Evolutionary conservation across 2,113 vertebrate species (phyloP), one percentile per base, ranked within the genome.

Genomic region (Acrocephalus arundinaceus): DNA sequence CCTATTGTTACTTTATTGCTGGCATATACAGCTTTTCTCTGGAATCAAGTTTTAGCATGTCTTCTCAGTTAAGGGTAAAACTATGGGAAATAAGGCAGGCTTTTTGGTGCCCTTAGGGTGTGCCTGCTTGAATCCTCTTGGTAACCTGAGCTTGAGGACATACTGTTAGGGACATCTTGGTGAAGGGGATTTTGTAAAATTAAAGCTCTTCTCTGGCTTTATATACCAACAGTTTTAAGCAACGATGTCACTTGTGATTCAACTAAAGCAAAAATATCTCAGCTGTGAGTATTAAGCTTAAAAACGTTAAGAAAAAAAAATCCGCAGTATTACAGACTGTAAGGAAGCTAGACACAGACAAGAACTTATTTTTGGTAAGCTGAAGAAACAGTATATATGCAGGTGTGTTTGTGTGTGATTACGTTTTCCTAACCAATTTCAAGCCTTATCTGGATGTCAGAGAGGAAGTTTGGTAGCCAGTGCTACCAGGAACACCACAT

Each of bases 401-500:
- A 72, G 30, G 43, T 45, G 24, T 74, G 63, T 71, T 74, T 65
- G 41, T 41, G 18, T 70, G 52, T 24, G 49, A 76, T 82, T 68
- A 72, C 57, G 63, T 85, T 68, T 90, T 73, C 27, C 45, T 48
- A 79, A 76, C 6, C 39, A 79, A 57, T 73, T 66, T 73, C 41
- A 71, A 84, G 68, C 11, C 65, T 86, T 84, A 70, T 77, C 67
- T 70, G 78, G 55, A 46, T 39, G 37, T 33, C 51, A 83, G 43
- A 90, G 49, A 75, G 67, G 28, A 79, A 62, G 19, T 30, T 35
- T 77, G 65, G 68, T 68, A 81, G 15, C 31, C 23, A 59, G 6
- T 0, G 0, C 66, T 33, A 48, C 15, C 68, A 49, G 31, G 70
- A 76, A 3, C 31, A 77, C 24, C n/a, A 30, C 0, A 0, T 46